Base-by-base conservation (phyloP, 2,113 vertebrate genomes). In the Dasyornis broadbenti region DNA sequence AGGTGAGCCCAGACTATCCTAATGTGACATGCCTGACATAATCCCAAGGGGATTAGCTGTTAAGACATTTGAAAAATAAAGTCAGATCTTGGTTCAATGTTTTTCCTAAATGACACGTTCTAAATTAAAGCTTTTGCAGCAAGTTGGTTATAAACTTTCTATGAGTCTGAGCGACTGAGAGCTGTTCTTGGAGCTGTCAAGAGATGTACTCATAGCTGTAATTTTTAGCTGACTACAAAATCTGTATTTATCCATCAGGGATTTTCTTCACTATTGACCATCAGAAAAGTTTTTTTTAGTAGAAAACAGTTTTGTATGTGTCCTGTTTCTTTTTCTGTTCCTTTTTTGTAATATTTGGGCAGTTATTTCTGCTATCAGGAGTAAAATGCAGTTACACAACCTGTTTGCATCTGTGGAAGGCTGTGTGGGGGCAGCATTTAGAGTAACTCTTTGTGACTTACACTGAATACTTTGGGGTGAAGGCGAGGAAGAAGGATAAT, bases 21-120 rank as follows among this genome's bases (percentile, higher is more conserved):
- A 89, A 71, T 89, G 86, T 89, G 86, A 79, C 44, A 31, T 61
- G 65, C 39, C n/a, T 92, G 91, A 45, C 86, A 69, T 96, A 95
- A 95, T 94, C 86, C 26, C 1, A 44, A 72, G 69, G 72, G 47
- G 83, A 91, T 94, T 92, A 94, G 61, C 84, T 94, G 91, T 89
- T 92, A 95, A 95, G 69, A 57, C 56, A 37, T 91, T 84, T 84
- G 68, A 86, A 95, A 89, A 94, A 40, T 84, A 57, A 80, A 91
- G 57, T 75, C 72, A 70, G 30, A 7, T 78, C 37, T 82, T 84
- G 52, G 52, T 90, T 86, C 37, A 68, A 27, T 81, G 64, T 94
- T 92, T 78, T 87, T 21, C 52, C 45, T 60, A 31, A 71, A 8
- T 82, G 72, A 69, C 69, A 64, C 20, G 30, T 79, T 89, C 65